phyloP scores from a whole-genome alignment of 2,113 vertebrate genomes.

The Rhinolophus sinicus region DNA sequence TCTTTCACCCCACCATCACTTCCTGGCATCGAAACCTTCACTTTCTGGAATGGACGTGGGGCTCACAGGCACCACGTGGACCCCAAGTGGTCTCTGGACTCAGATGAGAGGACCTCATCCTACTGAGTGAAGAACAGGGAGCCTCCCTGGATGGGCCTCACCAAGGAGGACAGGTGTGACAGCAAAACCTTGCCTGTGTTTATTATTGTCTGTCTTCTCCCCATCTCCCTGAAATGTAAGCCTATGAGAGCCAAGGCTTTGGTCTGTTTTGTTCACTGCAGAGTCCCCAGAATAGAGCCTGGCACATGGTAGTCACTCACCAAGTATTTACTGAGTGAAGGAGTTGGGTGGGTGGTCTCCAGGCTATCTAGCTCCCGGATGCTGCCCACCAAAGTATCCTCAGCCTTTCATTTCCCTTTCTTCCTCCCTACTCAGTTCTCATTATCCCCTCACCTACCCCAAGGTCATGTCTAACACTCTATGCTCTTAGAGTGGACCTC shows the following conservation, averaged over 20 bases:
- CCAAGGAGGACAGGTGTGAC: neutral
- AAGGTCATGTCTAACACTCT: neutral
- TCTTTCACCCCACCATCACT: neutral
- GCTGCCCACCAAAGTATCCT: neutral
- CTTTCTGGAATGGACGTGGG: neutral
- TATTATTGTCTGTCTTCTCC: fast-evolving
- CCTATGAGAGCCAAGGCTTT: neutral
- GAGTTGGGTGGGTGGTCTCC: neutral
- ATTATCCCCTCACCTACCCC: neutral
- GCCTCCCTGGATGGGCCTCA: neutral
- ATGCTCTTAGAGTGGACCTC: neutral
- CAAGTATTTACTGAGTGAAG: neutral
- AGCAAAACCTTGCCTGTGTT: neutral
- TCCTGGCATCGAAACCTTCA: neutral
- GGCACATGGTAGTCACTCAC: neutral
- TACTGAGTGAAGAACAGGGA: neutral
- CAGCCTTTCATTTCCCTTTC: neutral
- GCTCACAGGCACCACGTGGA: neutral
- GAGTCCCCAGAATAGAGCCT: neutral
- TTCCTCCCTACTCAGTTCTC: neutral
- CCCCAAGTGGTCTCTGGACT: neutral
- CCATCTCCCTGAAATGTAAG: neutral
- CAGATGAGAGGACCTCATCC: neutral
- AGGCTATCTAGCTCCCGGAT: neutral
- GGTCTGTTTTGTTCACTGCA: neutral